Percentiles rank a stretch among this genome's conserved stretches.
Evolutionary conservation across 2,113 vertebrate genomes (phyloP).

Genomic region (Penelope pileata): DNA sequence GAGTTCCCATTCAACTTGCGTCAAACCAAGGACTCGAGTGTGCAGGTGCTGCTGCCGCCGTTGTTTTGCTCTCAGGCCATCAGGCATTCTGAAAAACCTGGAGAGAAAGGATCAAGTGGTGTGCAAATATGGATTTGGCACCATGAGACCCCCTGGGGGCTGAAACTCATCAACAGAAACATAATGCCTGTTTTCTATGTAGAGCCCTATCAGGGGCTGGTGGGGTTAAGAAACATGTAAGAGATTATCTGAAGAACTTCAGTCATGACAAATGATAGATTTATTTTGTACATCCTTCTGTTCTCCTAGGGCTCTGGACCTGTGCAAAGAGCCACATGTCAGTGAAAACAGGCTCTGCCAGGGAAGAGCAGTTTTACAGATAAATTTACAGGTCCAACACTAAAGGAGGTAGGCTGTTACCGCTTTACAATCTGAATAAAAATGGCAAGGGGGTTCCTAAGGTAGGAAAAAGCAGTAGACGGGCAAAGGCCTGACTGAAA

Average conservation of each 20-base stretch:
- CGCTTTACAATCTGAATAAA: neutral
- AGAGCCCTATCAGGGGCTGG: neutral
- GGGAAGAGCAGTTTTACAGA: neutral
- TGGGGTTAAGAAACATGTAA: neutral
- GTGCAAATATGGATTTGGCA: neutral
- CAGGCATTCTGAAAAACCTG: neutral
- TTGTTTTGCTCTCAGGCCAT: neutral
- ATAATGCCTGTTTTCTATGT: too few relatives aligned
- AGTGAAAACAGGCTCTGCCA: neutral
- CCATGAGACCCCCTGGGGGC: neutral
- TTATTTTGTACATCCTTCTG: neutral
- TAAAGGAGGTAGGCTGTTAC: neutral
- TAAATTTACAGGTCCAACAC: too few relatives aligned
- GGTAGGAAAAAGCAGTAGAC: neutral
- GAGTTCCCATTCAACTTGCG: neutral
- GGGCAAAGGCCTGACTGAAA: neutral
- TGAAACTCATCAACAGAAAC: neutral
- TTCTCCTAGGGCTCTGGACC: neutral
- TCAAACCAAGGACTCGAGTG: fast-evolving
- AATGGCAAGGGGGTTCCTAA: neutral
- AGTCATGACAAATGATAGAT: neutral
- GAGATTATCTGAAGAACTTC: neutral
- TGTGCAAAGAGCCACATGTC: neutral
- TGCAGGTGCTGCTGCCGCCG: neutral
- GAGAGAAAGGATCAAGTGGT: neutral